Evolutionary conservation across 2,113 vertebrate species (phyloP), one percentile per base, ranked within the genome.

Genomic region (Prunella himalayana): DNA sequence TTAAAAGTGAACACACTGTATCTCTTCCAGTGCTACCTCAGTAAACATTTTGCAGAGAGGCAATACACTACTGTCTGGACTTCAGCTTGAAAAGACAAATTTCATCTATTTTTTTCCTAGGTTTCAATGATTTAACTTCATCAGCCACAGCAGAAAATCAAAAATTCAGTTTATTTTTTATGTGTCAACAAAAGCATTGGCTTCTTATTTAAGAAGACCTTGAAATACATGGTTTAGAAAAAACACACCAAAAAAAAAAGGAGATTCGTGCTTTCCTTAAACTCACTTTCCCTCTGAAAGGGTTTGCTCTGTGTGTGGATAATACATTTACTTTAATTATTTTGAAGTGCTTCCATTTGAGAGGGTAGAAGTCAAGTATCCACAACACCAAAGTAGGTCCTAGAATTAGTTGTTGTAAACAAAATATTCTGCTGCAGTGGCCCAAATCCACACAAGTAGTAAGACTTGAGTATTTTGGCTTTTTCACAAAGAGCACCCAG

Each of bases 291-390:
- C 56, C 41, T 94, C 64, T 85, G 84, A 95, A 96, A 97, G 25
- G 16, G 33, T 91, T 56, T 92, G 12, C 37, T 89, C 30, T 80
- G 24, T 79, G 31, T 90, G 33, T 78, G 49, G 88, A 95, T 89
- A 71, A 91, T 95, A 91, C 68, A 81, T 82, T 94, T 94, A 95
- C 91, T 73, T 91, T 57, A 95, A 94, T 95, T 94, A 87, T 93
- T 94, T 82, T 93, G 65, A 97, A 96, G 87, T 83, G 50, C 61
- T 90, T 79, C 42, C 27, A 6, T 64, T 89, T 59, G 87, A 95
- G 91, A 92, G 54, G 72, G 72, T 69, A 95, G 60, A 49, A 96
- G 13, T 57, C 86, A 94, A 95, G 76, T 73, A 94, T 88, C 88
- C 92, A 94, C 68, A 95, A 72, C 65, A 65, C 79, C 92, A 35